Evolutionary conservation across 2,888 invertebrate genomes (phyloP), one percentile per base, ranked within the genome.

Genomic region (Dichetophora obliterata): DNA sequence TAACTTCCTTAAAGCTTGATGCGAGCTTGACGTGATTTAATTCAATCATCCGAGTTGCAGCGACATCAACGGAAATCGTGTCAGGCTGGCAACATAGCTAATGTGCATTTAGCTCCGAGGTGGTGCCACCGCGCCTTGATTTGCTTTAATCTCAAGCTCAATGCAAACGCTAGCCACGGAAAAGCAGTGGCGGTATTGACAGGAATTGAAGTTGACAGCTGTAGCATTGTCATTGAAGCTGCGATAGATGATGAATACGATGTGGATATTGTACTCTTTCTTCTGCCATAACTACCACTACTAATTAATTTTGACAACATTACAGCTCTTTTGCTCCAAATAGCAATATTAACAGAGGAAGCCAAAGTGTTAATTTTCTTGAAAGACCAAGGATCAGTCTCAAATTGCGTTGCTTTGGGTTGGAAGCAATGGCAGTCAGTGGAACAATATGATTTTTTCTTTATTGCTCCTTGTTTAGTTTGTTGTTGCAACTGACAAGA

Each of bases 201-300:
- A 50, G 61, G 22, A 22, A 63, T 54, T 57, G 52, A 31, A 48
- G 48, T 52, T 74, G 68, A 75, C 71, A 61, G 59, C 43, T 66
- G 37, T 57, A 50, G 65, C 43, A 57, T 76, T 52, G 27, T 59
- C 75, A 31, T n/a, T 34, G 65, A 65, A 9, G 34, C 37, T 14
- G 19, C 19, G n/a, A 50, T 31, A 43, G 78, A 75, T 81, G 72
- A 75, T 52, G n/a, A n/a, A 19, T 2, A 5, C 31, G 5, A 31
- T 31, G 31, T 31, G 31, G 31, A 5, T 31, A n/a, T n/a, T n/a
- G n/a, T n/a, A n/a, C n/a, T n/a, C n/a, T 31, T 31, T 3, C 31
- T 31, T 31, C 31, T n/a, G n/a, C n/a, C n/a, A n/a, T n/a, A n/a
- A n/a, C n/a, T n/a, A n/a, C n/a, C n/a, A n/a, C n/a, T n/a, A n/a